Percentiles rank a stretch among this genome's conserved stretches.
These are phyloP conservation scores for Anseranas semipalmata DNA, from an alignment of 2,113 vertebrate genomes.

Conservation along the genomic window DNA sequence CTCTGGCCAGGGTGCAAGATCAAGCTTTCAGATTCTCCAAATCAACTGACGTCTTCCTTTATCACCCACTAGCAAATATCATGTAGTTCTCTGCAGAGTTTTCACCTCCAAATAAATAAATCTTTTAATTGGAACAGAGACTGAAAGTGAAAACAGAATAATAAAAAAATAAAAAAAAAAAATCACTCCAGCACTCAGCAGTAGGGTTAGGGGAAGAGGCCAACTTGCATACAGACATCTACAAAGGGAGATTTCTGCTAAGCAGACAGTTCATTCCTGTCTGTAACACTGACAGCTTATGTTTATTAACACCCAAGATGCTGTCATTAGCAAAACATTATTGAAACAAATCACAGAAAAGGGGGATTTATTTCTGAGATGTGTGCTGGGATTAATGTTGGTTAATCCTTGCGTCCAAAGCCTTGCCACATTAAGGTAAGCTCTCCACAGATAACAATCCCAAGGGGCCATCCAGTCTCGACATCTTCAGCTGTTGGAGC, in stretches of 20 bases:
- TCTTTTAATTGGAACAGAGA: not conserved
- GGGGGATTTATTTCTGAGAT: not conserved
- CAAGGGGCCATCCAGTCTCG: not conserved
- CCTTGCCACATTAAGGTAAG: fast-evolving
- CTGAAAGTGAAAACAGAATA: not conserved
- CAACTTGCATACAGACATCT: not conserved
- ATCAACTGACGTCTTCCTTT: not conserved
- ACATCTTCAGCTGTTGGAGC: not conserved
- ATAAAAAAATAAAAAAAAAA: not conserved
- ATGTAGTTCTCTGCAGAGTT: not conserved
- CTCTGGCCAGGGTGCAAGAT: not conserved
- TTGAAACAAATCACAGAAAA: fast-evolving
- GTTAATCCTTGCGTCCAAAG: not conserved
- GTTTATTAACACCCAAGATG: not conserved
- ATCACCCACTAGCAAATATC: not conserved
- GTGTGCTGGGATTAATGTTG: not conserved
- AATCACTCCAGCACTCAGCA: not conserved
- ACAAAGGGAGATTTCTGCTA: not conserved
- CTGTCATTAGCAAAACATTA: not conserved
- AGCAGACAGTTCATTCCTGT: not conserved
- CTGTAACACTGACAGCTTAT: not conserved
- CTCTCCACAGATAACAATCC: not conserved
- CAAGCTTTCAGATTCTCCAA: not conserved
- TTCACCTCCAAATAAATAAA: not conserved
- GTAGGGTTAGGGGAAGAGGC: not conserved